Percentiles rank a stretch among this genome's conserved stretches.
Evolutionary conservation across 2,113 vertebrate species (phyloP).

Genomic region (Phylloscopus trochiloides): DNA sequence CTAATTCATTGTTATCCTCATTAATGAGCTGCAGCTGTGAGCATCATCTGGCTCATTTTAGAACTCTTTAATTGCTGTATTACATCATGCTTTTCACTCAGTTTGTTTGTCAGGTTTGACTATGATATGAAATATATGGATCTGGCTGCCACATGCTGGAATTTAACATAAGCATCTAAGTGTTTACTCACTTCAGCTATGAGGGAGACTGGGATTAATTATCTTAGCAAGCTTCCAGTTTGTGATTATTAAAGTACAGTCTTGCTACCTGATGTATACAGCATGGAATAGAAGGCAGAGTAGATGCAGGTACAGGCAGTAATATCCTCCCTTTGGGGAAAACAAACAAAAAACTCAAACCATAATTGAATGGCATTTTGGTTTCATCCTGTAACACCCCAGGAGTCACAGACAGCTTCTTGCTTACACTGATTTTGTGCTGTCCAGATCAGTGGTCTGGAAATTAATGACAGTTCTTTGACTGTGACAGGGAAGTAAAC

Average conservation of each 20-base stretch:
- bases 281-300: neutral
- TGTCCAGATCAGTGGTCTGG: neutral
- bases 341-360: neutral
- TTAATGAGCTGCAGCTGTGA: constrained; percentile 11
- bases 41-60: neutral
- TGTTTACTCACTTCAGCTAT: neutral
- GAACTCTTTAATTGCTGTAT: neutral
- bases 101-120: neutral
- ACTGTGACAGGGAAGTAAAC: neutral
- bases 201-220: neutral
- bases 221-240: neutral
- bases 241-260: neutral
- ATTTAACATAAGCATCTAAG: neutral
- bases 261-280: neutral
- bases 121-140: neutral
- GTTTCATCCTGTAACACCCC: neutral
- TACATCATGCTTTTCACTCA: neutral
- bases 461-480: neutral
- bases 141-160: constrained; percentile 20
- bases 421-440: neutral
- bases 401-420: neutral
- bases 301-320: neutral
- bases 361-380: neutral
- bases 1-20: neutral
- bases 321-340: neutral